Evolutionary conservation across 1,140 invertebrate genomes (phyloP).

Genomic region (Musca domestica): DNA sequence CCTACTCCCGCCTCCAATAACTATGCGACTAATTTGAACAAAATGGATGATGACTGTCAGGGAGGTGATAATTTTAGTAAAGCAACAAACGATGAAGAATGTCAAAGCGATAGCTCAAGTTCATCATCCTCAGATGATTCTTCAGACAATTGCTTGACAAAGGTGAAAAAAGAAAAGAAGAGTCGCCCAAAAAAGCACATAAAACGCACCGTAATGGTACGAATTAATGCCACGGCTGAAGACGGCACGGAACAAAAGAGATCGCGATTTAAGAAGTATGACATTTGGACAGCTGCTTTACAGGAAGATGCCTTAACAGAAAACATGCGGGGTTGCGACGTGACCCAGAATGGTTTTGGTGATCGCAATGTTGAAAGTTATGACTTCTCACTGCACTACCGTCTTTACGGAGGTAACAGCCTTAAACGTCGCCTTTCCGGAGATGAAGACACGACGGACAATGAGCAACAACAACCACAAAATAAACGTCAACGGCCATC

Average conservation of each 20-base stretch:
- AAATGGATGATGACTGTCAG: slow-evolving; percentile 38
- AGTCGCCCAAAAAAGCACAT: slow-evolving; percentile 27
- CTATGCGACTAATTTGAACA: slow-evolving; percentile 33
- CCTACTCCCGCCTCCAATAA: slow-evolving; percentile 15
- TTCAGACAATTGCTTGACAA: slow-evolving; percentile 43
- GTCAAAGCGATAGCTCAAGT: slow-evolving; percentile 6
- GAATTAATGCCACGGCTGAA: slow-evolving; percentile 53
- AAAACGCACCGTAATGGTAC: slow-evolving; percentile 53
- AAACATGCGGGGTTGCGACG: slow-evolving; percentile 58
- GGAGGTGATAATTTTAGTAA: slow-evolving; percentile 33
- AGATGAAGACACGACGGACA: slow-evolving; percentile 34
- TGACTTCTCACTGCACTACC: slow-evolving; percentile 53
- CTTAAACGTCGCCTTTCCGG: slow-evolving; percentile 49
- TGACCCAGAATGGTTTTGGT: slow-evolving; percentile 58
- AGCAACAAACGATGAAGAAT: slow-evolving; percentile 27
- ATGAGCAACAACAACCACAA: slow-evolving; percentile 36
- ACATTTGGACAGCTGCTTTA: slow-evolving; percentile 62
- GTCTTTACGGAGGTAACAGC: slow-evolving; percentile 40
- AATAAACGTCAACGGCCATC: slow-evolving; percentile 39
- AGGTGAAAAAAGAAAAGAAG: slow-evolving; percentile 34
- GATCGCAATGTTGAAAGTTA: slow-evolving; percentile 63
- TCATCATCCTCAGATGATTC: slow-evolving; percentile 39
- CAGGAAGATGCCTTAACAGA: slow-evolving; percentile 64
- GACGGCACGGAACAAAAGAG: slow-evolving; percentile 39
- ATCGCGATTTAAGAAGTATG: slow-evolving; percentile 58